These are phyloP conservation scores for Platycheirus rosarum DNA, from an alignment of 2,888 invertebrate genomes.

Conservation along the genomic window DNA sequence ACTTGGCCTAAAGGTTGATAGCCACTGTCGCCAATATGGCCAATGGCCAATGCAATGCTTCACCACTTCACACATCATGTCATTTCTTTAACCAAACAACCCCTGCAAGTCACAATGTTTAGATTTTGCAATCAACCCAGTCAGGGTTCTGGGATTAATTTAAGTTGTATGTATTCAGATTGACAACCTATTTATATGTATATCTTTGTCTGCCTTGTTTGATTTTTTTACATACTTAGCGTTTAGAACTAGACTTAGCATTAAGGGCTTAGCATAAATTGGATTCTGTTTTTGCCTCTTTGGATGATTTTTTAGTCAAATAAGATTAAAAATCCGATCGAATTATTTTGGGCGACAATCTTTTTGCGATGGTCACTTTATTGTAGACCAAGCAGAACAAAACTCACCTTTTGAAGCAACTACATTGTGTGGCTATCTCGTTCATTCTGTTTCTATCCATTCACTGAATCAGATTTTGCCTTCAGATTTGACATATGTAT, in stretches of 20 bases:
- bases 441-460: too few relatives aligned
- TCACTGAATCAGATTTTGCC: too few relatives aligned
- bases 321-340: too few relatives aligned
- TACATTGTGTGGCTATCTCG: too few relatives aligned
- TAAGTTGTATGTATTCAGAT: constrained; percentile 68
- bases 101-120: constrained; percentile 62
- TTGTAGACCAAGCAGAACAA: too few relatives aligned
- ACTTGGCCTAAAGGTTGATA: constrained; percentile 41
- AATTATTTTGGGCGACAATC: too few relatives aligned
- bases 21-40: constrained; percentile 25
- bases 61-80: constrained; percentile 29
- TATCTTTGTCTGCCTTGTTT: constrained; percentile 31
- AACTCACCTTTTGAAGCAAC: too few relatives aligned
- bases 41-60: constrained; percentile 22
- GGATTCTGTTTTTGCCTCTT: constrained; percentile 19
- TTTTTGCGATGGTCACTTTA: too few relatives aligned
- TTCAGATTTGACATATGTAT: too few relatives aligned
- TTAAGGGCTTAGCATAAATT: constrained; percentile 28
- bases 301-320: too few relatives aligned
- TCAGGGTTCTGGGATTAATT: constrained; percentile 68
- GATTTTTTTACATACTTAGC: constrained; percentile 28
- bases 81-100: constrained; percentile 50
- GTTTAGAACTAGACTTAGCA: constrained; percentile 9
- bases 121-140: constrained; percentile 71
- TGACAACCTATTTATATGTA: constrained; percentile 60